Evolutionary conservation across 2,888 invertebrate genomes (phyloP), one percentile per base, ranked within the genome.

Genomic region (Isoperla grammatica): DNA sequence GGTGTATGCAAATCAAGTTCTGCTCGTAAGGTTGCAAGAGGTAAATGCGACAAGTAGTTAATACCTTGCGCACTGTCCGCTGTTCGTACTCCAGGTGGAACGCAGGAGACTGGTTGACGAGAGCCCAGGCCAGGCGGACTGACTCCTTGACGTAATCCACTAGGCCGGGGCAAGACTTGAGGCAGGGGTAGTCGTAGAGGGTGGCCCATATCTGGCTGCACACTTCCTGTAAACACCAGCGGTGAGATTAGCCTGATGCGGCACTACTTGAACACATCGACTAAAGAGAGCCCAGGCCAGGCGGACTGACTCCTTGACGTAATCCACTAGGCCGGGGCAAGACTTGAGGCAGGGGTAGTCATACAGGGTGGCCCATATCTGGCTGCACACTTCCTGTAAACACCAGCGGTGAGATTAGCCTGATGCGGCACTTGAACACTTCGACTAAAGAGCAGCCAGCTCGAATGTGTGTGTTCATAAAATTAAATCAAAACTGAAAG

Each of bases 211-310:
- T 85, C 79, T 91, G 84, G 29, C 76, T 73, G 63, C 79, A 77
- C 1, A 83, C 82, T 68, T 82, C 81, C 81, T 82, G 71, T 12
- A 62, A 62, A 37, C 22, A 48, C 46, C 22, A 59, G n/a, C 13
- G 45, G 15, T 42, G 5, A 37, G 4, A 15, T 42, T 15, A 42
- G 42, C 4, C n/a, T n/a, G n/a, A n/a, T n/a, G n/a, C n/a, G n/a
- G n/a, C n/a, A n/a, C n/a, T n/a, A n/a, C n/a, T n/a, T n/a, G n/a
- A n/a, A n/a, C n/a, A n/a, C n/a, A n/a, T n/a, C n/a, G n/a, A n/a
- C n/a, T n/a, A n/a, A n/a, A n/a, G n/a, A 94, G 78, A 63, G 84
- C 83, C 95, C 95, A 96, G 2, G 93, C 89, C n/a, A 92, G 81
- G 61, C 88, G 81, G 43, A 93, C 90, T 62, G 91, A 88, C 42